Conservation (phyloP, 1,140 invertebrate genomes). For the Fragariocoptes setiger region DNA sequence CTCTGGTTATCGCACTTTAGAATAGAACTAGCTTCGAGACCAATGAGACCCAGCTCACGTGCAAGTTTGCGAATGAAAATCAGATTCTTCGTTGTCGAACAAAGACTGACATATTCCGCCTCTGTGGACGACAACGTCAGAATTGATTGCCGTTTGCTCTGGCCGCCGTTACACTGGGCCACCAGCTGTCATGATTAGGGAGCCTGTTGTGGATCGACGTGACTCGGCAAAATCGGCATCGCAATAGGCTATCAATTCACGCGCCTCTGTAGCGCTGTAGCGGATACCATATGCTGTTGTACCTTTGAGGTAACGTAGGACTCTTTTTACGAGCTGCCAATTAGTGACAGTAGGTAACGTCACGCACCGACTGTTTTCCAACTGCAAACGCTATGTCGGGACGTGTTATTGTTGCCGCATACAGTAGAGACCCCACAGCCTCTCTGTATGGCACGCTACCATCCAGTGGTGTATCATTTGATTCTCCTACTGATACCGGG, state of each 20-base stretch:
- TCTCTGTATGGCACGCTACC: conserved; percentile 11
- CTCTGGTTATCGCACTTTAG: too few species aligned
- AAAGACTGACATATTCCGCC: conserved; percentile 15
- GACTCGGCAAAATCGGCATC: conserved; percentile 8
- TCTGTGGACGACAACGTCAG: conserved; percentile 15
- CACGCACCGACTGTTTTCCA: conserved; percentile 18
- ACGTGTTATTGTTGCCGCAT: conserved; percentile 16
- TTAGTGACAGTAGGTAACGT: conserved; percentile 7
- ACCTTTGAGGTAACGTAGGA: conserved; percentile 10
- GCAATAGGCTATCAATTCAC: conserved; percentile 2
- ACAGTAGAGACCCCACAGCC: conserved; percentile 15
- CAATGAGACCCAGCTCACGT: too few species aligned
- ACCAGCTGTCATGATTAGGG: conserved; percentile 12
- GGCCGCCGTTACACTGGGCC: conserved; percentile 14
- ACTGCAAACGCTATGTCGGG: conserved; percentile 20
- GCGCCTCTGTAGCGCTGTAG: not conserved
- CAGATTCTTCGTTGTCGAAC: too few species aligned
- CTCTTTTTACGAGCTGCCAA: conserved; percentile 14
- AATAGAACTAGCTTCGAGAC: too few species aligned
- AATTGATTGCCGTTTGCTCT: conserved; percentile 13
- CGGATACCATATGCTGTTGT: conserved; percentile 12
- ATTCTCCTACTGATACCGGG: conserved; percentile 13
- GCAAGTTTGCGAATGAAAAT: too few species aligned
- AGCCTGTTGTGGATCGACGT: conserved; percentile 2
- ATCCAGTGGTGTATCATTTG: not conserved